These are phyloP conservation scores for Myotis planiceps DNA, from an alignment of 2,797 vertebrate genomes.

Conservation along the genomic window DNA sequence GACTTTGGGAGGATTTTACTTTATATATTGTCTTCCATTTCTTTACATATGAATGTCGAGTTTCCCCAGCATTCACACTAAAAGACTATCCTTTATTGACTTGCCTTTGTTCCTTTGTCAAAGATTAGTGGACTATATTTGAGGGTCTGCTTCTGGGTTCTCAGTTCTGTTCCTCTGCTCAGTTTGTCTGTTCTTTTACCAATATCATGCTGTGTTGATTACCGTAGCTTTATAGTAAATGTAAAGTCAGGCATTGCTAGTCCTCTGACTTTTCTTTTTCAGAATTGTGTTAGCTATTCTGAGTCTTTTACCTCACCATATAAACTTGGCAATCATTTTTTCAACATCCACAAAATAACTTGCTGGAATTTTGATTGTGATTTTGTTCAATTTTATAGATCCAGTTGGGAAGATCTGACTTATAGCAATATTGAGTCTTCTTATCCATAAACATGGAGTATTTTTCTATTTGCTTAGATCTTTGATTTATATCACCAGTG, in stretches of 20 bases:
- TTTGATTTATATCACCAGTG: background rate
- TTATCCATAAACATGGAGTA: background rate
- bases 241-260: background rate
- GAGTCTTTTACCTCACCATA: background rate
- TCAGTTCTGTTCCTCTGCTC: background rate
- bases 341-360: background rate
- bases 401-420: background rate
- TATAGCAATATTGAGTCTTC: background rate
- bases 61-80: background rate
- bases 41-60: background rate
- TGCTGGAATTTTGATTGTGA: background rate
- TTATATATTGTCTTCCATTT: background rate
- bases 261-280: background rate
- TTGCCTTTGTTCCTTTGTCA: no score
- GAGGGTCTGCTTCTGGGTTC: background rate
- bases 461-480: background rate
- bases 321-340: background rate
- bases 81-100: background rate
- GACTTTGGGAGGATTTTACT: background rate
- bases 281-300: background rate
- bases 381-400: background rate
- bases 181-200: background rate
- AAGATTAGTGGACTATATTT: no score
- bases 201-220: background rate
- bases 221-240: background rate